Evolutionary conservation across 2,113 vertebrate species (phyloP), one percentile per base, ranked within the genome.

Genomic region (Copsychus sechellarum): DNA sequence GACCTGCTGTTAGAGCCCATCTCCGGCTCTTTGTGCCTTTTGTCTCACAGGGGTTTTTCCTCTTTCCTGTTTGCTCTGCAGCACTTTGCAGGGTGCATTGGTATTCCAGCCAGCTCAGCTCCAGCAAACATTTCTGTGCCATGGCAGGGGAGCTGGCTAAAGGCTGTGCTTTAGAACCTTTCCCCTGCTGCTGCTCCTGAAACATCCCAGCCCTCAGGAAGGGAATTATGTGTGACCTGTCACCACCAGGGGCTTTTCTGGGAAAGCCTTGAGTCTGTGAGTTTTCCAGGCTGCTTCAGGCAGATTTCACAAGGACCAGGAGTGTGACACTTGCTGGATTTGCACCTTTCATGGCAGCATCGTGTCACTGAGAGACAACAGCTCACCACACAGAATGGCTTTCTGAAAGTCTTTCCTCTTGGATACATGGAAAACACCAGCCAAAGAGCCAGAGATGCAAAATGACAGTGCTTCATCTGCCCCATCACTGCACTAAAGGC

Each of bases 241-340:
- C 38, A 12, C n/a, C 34, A 7, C 28, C 4, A 21, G 25, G 15
- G 38, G 25, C 69, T 84, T 53, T 48, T 66, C 69, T 24, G 12
- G 40, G 8, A 12, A 25, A 26, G 19, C 7, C 2, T 2, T 24
- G 40, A 29, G 0, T 10, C 34, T 22, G 3, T 47, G 43, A 40
- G 13, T 69, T 71, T 85, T 60, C 13, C 40, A 28, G 50, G 54
- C 22, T 2, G 3, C 38, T 51, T 48, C n/a, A 6, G 9, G 58
- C 56, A 47, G 57, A 28, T 24, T 5, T 31, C 31, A 0, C 57
- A 5, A 9, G 40, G 12, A 43, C n/a, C 33, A 0, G 0, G 22
- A 19, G 29, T 6, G 29, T 6, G 57, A 11, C 83, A 5, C 20
- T 3, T 15, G 54, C 21, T 50, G 71, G 11, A 47, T 78, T 36